Evolutionary conservation across 2,797 vertebrate genomes (phyloP).

Genomic region (Parauchenoglanis punctatus): DNA sequence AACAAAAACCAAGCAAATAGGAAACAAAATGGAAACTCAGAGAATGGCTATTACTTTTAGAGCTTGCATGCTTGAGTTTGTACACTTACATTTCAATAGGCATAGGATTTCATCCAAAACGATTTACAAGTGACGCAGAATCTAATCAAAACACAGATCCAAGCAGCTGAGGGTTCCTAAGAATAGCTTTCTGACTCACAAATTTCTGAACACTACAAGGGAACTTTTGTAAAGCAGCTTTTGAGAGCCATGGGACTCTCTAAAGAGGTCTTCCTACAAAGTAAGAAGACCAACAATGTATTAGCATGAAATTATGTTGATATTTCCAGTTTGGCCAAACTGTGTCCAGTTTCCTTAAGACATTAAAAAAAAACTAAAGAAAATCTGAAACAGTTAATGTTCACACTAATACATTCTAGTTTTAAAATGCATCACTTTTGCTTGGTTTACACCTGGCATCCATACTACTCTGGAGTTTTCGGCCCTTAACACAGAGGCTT

Average conservation of each 20-base stretch:
- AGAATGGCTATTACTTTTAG: not conserved
- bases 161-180: not conserved
- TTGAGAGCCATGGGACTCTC: not conserved
- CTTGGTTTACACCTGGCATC: no score
- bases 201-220: not conserved
- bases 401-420: no score
- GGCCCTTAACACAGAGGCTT: no score
- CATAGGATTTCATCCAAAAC: not conserved
- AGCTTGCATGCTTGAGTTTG: not conserved
- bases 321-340: not conserved
- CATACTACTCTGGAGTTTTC: no score
- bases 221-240: not conserved
- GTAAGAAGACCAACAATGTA: not conserved
- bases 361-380: not conserved
- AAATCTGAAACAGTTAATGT: not conserved
- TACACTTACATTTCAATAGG: not conserved
- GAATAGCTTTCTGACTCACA: slow-evolving; percentile 1
- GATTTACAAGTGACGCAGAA: not conserved
- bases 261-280: not conserved
- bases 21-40: not conserved
- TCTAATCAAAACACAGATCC: not conserved
- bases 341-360: not conserved
- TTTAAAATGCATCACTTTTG: no score
- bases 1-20: not conserved
- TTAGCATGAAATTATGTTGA: not conserved